Evolutionary conservation across 2,888 invertebrate genomes (phyloP), one percentile per base, ranked within the genome.

Genomic region (Andricus curvator): DNA sequence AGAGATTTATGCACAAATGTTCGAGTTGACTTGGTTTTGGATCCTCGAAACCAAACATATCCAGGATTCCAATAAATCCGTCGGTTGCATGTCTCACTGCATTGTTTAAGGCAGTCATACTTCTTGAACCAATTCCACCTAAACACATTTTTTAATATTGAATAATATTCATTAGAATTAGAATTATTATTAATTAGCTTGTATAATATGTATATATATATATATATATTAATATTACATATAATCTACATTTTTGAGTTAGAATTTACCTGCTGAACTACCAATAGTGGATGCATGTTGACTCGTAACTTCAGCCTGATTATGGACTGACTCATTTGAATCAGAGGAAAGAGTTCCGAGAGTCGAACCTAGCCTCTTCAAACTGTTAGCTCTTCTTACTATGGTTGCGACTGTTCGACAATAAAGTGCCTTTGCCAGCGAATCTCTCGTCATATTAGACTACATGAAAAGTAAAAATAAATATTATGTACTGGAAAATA

Each of bases 1-100:
- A 98, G 83, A 99, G 94, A 93, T 99, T 99, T 89, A 98, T 98
- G 93, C 98, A 98, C 82, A 99, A 94, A 92, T 98, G 98, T 93
- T 99, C 98, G 87, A 99, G 94, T 86, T 97, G 97, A 88, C 97
- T 96, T 1, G 97, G 97, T 93, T 97, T 96, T 48, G 97, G 97
- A 92, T 98, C 97, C 94, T 98, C 98, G 93, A 98, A 98, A 8
- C 98, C 98, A 93, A 98, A 98, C 98, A 99, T 98, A 93, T 99
- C 98, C 80, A 99, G 94, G 89, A 99, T 98, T 66, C 98, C 98
- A 86, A 99, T 98, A 93, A 98, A 98, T 15, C 98, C 98, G 93
- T 98, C 98, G 1, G 98, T 98, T 56, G 98, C 98, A 93, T 98
- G 98, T 70, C 97, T 94, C 80, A 98, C 98, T 1, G 98, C 98